These are phyloP conservation scores for Polylopha cassiicola DNA, from an alignment of 2,888 invertebrate genomes.

Conservation along the genomic window DNA sequence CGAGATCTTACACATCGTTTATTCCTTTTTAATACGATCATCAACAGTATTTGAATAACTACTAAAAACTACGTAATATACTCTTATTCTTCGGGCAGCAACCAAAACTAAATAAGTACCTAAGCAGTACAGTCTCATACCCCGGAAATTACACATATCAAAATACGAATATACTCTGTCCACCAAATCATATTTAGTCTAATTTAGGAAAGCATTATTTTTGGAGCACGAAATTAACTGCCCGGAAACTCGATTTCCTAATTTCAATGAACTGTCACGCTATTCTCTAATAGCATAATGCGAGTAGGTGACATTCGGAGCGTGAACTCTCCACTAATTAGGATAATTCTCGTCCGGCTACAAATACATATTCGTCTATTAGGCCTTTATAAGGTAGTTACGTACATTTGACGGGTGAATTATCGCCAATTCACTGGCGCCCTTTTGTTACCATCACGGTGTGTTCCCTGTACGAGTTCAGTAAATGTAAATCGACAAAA, in stretches of 20 bases:
- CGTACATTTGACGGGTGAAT: slow-evolving; percentile 32
- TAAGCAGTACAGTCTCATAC: too few species aligned
- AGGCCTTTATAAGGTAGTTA: slow-evolving; percentile 23
- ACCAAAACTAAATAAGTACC: too few species aligned
- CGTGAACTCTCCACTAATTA: slow-evolving; percentile 39
- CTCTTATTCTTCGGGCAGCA: too few species aligned
- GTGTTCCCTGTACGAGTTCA: slow-evolving; percentile 32
- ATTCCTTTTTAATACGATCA: too few species aligned
- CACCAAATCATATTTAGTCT: too few species aligned
- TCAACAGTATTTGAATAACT: too few species aligned
- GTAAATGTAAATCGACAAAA: slow-evolving; percentile 44
- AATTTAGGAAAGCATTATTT: too few species aligned
- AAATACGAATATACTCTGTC: too few species aligned
- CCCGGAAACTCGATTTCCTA: slow-evolving; percentile 8
- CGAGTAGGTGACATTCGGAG: slow-evolving; percentile 9
- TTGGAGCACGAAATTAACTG: slow-evolving; percentile 3
- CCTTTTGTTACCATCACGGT: slow-evolving; percentile 34
- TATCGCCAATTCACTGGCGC: slow-evolving; percentile 32
- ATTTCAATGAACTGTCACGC: slow-evolving; percentile 7
- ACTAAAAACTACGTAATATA: too few species aligned
- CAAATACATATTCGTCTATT: slow-evolving; percentile 35
- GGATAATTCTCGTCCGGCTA: slow-evolving; percentile 51
- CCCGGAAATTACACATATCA: too few species aligned
- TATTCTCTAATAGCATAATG: slow-evolving; percentile 5
- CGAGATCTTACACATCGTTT: too few species aligned